Conservation (phyloP, 2,888 invertebrate species). For the Hypsopygia costalis region DNA sequence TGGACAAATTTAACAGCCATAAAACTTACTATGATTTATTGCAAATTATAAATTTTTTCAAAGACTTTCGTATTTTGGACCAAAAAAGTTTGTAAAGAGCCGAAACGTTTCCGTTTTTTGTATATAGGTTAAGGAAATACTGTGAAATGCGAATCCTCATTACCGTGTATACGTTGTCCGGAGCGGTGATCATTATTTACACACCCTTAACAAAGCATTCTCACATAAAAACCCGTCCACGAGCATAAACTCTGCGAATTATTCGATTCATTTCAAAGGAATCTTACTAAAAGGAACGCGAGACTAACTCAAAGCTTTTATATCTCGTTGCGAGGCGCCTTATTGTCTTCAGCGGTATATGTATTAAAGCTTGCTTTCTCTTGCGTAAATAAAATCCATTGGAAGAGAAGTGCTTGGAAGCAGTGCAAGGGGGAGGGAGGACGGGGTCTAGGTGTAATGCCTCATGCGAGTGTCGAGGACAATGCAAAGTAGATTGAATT, state of each 20-base stretch:
- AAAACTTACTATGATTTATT: constrained; percentile 6
- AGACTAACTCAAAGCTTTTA: constrained; percentile 80
- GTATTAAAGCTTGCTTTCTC: constrained; percentile 78
- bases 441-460: constrained; percentile 69
- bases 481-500: constrained; percentile 81
- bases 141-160: constrained; percentile 19
- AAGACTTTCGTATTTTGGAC: constrained; percentile 2
- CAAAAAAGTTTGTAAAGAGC: no score
- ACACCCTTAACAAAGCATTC: constrained; percentile 55
- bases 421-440: constrained; percentile 55
- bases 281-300: constrained; percentile 73
- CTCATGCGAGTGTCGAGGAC: constrained; percentile 74
- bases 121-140: constrained; percentile 7
- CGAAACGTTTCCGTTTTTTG: not conserved
- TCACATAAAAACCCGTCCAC: constrained; percentile 58
- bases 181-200: constrained; percentile 50
- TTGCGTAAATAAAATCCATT: constrained; percentile 79
- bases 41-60: constrained; percentile 8
- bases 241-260: constrained; percentile 73
- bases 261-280: constrained; percentile 80
- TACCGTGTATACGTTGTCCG: constrained; percentile 31
- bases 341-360: constrained; percentile 77
- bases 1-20: constrained; percentile 2
- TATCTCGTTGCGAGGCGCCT: constrained; percentile 74
- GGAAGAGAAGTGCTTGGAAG: constrained; percentile 65